Percentiles rank a stretch among this genome's conserved stretches.
Evolutionary conservation across 2,888 invertebrate species (phyloP).

Genomic region (Pristionchus japonicus): DNA sequence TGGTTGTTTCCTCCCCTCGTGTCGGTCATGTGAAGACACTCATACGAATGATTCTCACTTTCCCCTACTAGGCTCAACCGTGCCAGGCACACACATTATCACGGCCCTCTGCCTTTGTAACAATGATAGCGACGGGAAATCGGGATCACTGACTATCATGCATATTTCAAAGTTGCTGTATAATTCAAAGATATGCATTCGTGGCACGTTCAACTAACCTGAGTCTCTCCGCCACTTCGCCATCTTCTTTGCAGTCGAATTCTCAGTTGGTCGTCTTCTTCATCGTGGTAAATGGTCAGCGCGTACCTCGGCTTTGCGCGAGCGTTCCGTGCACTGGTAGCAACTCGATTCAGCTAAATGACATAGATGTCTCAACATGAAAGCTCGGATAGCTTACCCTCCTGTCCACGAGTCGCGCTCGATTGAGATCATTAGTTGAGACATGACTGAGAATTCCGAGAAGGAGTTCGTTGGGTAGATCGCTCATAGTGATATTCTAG

Average conservation of each 20-base stretch:
- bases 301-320: not conserved
- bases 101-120: not conserved
- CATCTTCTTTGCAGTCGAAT: not conserved
- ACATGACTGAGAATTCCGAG: constrained; percentile 13
- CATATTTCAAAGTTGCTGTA: too few species aligned
- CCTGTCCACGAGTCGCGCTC: not conserved
- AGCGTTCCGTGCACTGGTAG: not conserved
- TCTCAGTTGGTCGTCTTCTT: not conserved
- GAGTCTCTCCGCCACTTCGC: not conserved
- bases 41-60: not conserved
- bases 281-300: not conserved
- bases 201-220: constrained; percentile 8
- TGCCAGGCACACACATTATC: not conserved
- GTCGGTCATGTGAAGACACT: constrained; percentile 1
- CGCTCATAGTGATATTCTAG: constrained; percentile 2
- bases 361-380: not conserved
- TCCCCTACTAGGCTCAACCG: not conserved
- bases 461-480: constrained; percentile 29
- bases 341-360: constrained; percentile 1
- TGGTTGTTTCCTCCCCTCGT: not conserved
- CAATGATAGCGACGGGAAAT: too few species aligned
- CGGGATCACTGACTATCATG: too few species aligned
- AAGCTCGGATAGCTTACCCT: not conserved
- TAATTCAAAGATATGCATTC: too few species aligned
- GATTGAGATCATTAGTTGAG: constrained; percentile 12